Percentiles rank a stretch among this genome's conserved stretches.
Evolutionary conservation across 2,888 invertebrate species (phyloP).

Genomic region (Leucozona laternaria): DNA sequence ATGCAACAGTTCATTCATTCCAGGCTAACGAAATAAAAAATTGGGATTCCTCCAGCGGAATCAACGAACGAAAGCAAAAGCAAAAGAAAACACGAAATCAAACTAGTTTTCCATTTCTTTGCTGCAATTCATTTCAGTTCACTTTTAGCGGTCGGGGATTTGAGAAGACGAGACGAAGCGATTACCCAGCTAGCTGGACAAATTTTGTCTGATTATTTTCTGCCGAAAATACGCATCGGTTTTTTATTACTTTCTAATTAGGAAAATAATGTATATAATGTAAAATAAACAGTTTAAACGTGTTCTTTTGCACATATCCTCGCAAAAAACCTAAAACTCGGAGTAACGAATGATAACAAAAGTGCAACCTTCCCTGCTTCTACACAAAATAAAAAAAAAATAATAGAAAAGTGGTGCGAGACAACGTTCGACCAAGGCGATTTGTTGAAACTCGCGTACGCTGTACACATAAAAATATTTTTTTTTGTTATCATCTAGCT

Average conservation of each 20-base stretch:
- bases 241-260: conserved; percentile 17
- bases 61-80: conserved; percentile 2
- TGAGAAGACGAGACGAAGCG: background rate
- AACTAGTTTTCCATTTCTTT: conserved; percentile 2
- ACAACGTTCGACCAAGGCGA: conserved; percentile 19
- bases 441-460: conserved; percentile 23
- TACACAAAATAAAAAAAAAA: background rate
- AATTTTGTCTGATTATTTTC: conserved; percentile 17
- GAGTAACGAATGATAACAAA: conserved; percentile 55
- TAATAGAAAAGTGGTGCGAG: conserved; percentile 27
- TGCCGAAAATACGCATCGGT: background rate
- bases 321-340: background rate
- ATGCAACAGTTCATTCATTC: conserved; percentile 6
- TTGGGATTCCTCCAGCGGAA: conserved; percentile 10
- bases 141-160: conserved; percentile 58
- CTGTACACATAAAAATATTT: conserved; percentile 20
- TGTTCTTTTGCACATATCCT: background rate
- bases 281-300: conserved; percentile 11
- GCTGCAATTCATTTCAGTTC: conserved; percentile 63
- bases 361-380: conserved; percentile 22
- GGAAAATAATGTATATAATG: conserved; percentile 19
- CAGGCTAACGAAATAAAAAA: conserved; percentile 3
- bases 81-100: conserved; percentile 22
- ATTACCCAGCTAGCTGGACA: background rate
- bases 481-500: conserved; percentile 26